Evolutionary conservation across 2,888 invertebrate species (phyloP).

Genomic region (Rhorus exstirpatorius): DNA sequence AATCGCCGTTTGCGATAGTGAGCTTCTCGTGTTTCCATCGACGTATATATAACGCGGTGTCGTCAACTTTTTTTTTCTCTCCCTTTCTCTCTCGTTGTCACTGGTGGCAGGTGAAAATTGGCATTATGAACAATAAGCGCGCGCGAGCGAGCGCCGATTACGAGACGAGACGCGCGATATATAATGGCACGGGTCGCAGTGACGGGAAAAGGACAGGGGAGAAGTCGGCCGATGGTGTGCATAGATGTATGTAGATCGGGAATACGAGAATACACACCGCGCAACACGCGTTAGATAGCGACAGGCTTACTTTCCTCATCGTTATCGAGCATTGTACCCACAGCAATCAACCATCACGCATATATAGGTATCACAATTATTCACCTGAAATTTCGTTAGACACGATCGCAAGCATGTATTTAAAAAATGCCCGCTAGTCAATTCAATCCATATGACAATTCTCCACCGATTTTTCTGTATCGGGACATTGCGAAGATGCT

Average conservation of each 20-base stretch:
- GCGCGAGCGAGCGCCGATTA: constrained; percentile 40
- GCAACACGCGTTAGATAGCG: constrained; percentile 49
- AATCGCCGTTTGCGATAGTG: constrained; percentile 67
- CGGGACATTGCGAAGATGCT: too few relatives aligned
- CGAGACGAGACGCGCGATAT: constrained; percentile 25
- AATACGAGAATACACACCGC: constrained; percentile 60
- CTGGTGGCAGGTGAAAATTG: constrained; percentile 64
- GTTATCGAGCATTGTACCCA: constrained; percentile 27
- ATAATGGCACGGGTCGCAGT: constrained; percentile 45
- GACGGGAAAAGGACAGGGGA: constrained; percentile 41
- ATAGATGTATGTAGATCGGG: constrained; percentile 34
- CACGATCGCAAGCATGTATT: neutral
- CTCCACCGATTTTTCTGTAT: too few relatives aligned
- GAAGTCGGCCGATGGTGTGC: constrained; percentile 1
- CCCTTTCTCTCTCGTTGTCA: constrained; percentile 44
- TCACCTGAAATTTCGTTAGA: neutral
- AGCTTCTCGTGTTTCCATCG: constrained; percentile 62
- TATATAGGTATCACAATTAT: neutral
- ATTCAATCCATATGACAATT: too few relatives aligned
- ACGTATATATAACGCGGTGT: constrained; percentile 55
- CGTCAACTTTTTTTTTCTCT: constrained; percentile 26
- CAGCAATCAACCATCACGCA: neutral
- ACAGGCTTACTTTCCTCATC: constrained; percentile 28
- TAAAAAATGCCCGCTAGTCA: neutral
- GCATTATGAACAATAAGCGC: constrained; percentile 61